phyloP scores from a whole-genome alignment of 2,113 vertebrate genomes.

The Passer montanus region DNA sequence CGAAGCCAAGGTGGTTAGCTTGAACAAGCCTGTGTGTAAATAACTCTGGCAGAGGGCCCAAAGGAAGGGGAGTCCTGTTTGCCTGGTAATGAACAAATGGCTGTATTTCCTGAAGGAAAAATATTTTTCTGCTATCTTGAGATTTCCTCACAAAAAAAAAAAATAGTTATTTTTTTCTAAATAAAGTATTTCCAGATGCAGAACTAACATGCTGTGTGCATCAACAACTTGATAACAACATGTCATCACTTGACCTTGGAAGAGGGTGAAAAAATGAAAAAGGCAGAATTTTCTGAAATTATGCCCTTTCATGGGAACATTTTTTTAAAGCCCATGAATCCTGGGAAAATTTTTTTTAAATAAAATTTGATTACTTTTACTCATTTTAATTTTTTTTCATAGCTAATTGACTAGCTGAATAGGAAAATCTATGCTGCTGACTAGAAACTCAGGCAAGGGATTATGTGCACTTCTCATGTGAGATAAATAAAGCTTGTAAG shows the following conservation, averaged over 20 bases:
- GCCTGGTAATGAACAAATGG: slow-evolving; percentile 20
- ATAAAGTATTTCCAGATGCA: slow-evolving; percentile 58
- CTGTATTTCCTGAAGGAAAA: slow-evolving; percentile 41
- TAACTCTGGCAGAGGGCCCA: slow-evolving; percentile 24
- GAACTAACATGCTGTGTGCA: slow-evolving; percentile 25
- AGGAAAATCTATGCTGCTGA: slow-evolving; percentile 52
- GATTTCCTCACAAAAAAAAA: not conserved
- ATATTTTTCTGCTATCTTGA: slow-evolving; percentile 1
- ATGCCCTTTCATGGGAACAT: slow-evolving; percentile 51
- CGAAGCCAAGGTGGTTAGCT: slow-evolving; percentile 19
- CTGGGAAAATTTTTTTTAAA: slow-evolving; percentile 34
- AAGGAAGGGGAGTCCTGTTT: slow-evolving; percentile 8
- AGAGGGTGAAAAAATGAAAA: not conserved
- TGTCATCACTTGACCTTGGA: slow-evolving; percentile 53
- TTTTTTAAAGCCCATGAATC: slow-evolving; percentile 64
- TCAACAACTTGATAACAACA: slow-evolving; percentile 53
- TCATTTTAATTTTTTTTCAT: slow-evolving; percentile 64
- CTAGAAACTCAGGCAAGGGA: slow-evolving; percentile 38
- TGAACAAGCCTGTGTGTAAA: slow-evolving; percentile 27
- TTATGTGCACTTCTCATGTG: slow-evolving; percentile 49
- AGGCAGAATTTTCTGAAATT: slow-evolving; percentile 59
- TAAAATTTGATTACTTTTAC: slow-evolving; percentile 46
- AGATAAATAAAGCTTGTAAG: slow-evolving; percentile 54
- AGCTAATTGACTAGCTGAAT: slow-evolving; percentile 64
- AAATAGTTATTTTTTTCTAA: not conserved